Base-by-base conservation (phyloP, 2,888 invertebrate genomes). In the Eristalinus sepulchralis region DNA sequence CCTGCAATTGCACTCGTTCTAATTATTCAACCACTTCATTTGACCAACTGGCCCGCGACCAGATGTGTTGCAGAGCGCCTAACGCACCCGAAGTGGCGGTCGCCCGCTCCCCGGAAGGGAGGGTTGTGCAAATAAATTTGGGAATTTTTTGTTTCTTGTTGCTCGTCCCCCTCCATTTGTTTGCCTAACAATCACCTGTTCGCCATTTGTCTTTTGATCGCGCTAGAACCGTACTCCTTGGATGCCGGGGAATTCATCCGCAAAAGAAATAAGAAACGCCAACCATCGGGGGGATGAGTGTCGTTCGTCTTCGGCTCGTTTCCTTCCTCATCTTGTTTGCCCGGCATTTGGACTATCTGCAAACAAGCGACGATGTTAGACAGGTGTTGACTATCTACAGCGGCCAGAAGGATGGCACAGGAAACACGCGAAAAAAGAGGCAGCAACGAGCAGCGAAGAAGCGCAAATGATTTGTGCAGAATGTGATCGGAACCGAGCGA, bases 191-290 rank as follows among this genome's bases (percentile, higher is more conserved):
- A 83, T 87, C 86, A 87, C 86, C 86, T 87, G 86, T 87, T 87
- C 79, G 55, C 79, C 86, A 79, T 87, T 87, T 87, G 86, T 87
- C 86, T 87, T 87, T 83, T 83, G 83, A 76, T 76, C 86, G 82
- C 86, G 86, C 83, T 82, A 86, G 83, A 86, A 82, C 70, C 76
- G 72, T 76, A 86, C 70, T 82, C 64, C 17, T 31, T 8, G 59
- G 27, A 63, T 81, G 47, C 4, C 81, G 76, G 71, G 34, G 47
- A 78, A 83, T 73, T 79, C 64, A 68, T 83, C 68, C 22, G 31
- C 70, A 59, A 67, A 66, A 66, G 11, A 13, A 22, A 60, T 17
- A 36, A 11, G n/a, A 33, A 22, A 66, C 34, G 39, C 27, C 17
- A 59, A 72, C n/a, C n/a, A 72, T 33, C 20, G 10, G 47, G 8